A percentile compares a stretch with the other conserved stretches of the same genome.
These are phyloP conservation scores for Pelagia noctiluca DNA, from an alignment of 30 jellyfish, hydroid and myxozoan species.

Conservation along the genomic window DNA sequence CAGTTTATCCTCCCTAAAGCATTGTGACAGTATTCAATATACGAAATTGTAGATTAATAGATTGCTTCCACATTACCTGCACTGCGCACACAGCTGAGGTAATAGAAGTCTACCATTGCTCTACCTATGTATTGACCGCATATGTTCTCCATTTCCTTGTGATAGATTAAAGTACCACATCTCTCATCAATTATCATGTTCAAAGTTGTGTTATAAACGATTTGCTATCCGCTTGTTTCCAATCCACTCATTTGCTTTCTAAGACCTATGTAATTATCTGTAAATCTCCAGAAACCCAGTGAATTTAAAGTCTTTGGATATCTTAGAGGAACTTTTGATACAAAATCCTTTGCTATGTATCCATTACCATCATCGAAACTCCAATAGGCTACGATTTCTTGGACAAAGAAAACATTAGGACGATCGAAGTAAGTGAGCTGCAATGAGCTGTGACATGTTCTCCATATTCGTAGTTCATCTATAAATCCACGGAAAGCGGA, in stretches of 20 bases:
- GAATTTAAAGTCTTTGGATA: conserved; percentile 32
- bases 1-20: conserved; percentile 5
- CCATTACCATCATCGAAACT: conserved; percentile 69
- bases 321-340: neutral
- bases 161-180: conserved; percentile 49
- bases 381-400: conserved; percentile 44
- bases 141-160: conserved; percentile 25
- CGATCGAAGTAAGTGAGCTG: conserved; percentile 42
- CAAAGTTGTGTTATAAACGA: conserved; percentile 28
- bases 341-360: conserved; percentile 4
- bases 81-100: conserved; percentile 34
- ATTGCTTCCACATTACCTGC: conserved; percentile 13
- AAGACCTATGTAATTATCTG: too few species aligned
- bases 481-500: conserved; percentile 50
- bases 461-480: conserved; percentile 71
- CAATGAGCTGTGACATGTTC: conserved; percentile 20
- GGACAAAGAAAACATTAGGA: conserved; percentile 1
- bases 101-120: conserved; percentile 62
- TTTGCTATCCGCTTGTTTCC: neutral
- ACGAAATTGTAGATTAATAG: conserved; percentile 19
- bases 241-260: neutral
- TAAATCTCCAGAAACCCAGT: conserved; percentile 47
- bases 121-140: conserved; percentile 57
- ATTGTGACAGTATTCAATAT: conserved; percentile 56
- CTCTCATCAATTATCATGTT: neutral